Conservation (phyloP, 2,888 invertebrate genomes). For the Aporophyla lueneburgensis region DNA sequence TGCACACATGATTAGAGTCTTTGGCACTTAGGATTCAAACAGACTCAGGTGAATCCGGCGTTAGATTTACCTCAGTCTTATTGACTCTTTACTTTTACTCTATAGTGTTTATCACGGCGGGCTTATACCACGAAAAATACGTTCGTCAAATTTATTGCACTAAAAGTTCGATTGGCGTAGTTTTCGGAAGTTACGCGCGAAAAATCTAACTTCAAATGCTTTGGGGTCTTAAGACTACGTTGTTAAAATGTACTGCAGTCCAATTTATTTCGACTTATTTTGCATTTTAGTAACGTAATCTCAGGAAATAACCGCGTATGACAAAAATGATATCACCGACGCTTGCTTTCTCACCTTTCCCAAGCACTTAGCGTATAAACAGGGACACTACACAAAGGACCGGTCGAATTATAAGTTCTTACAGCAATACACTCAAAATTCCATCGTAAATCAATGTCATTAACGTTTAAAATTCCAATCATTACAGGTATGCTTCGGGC, state of each 20-base stretch:
- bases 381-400: constrained; percentile 42
- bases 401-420: constrained; percentile 58
- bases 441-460: constrained; percentile 15
- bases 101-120: not conserved
- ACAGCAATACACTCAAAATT: constrained; percentile 48
- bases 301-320: constrained; percentile 6
- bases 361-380: constrained; percentile 35
- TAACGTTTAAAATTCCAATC: constrained; percentile 64
- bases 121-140: constrained; percentile 26
- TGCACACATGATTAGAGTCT: not conserved
- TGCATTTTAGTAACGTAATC: constrained; percentile 11
- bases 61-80: not conserved
- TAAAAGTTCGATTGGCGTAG: constrained; percentile 34
- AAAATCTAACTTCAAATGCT: constrained; percentile 11
- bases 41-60: not conserved
- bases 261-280: not conserved
- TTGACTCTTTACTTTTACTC: not conserved
- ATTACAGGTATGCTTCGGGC: constrained; percentile 96
- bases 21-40: not conserved
- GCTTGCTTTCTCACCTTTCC: constrained; percentile 41
- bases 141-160: constrained; percentile 45
- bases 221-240: constrained; percentile 3
- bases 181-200: constrained; percentile 6
- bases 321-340: constrained; percentile 31
- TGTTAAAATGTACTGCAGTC: not conserved